Evolutionary conservation across 2,888 invertebrate species (phyloP).

Genomic region (Ornithoptera alexandrae): DNA sequence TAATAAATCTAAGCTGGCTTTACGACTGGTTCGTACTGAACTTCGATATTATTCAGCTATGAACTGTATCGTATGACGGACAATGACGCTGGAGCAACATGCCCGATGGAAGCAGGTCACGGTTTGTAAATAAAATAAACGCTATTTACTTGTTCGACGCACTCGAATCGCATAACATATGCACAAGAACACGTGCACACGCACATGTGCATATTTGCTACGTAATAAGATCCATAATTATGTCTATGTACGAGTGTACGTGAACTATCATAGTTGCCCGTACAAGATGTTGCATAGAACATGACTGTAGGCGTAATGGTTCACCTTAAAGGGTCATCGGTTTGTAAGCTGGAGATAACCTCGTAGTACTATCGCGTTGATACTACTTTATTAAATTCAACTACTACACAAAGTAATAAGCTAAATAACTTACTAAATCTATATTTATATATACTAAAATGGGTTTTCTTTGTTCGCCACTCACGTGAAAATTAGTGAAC

Average conservation of each 20-base stretch:
- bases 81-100: slow-evolving; percentile 28
- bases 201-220: background rate
- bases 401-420: no score
- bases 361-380: slow-evolving; percentile 2
- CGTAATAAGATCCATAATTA: background rate
- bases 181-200: background rate
- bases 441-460: no score
- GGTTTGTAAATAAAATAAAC: slow-evolving; percentile 51
- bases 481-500: no score
- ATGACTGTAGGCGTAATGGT: slow-evolving; percentile 18
- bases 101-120: slow-evolving; percentile 53
- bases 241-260: slow-evolving; percentile 1
- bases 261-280: slow-evolving; percentile 8
- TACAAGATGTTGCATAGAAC: slow-evolving; percentile 9
- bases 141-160: slow-evolving; percentile 35
- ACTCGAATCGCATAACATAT: slow-evolving; percentile 1
- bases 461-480: no score
- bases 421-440: no score
- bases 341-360: slow-evolving; percentile 17
- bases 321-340: slow-evolving; percentile 21
- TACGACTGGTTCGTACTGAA: slow-evolving; percentile 26
- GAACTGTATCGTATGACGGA: slow-evolving; percentile 21
- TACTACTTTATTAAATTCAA: background rate
- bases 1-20: slow-evolving; percentile 6
- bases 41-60: slow-evolving; percentile 16